A percentile compares a stretch with the other conserved stretches of the same genome.
phyloP scores from a whole-genome alignment of 2,113 vertebrate species.

The Elaphurus davidianus region DNA sequence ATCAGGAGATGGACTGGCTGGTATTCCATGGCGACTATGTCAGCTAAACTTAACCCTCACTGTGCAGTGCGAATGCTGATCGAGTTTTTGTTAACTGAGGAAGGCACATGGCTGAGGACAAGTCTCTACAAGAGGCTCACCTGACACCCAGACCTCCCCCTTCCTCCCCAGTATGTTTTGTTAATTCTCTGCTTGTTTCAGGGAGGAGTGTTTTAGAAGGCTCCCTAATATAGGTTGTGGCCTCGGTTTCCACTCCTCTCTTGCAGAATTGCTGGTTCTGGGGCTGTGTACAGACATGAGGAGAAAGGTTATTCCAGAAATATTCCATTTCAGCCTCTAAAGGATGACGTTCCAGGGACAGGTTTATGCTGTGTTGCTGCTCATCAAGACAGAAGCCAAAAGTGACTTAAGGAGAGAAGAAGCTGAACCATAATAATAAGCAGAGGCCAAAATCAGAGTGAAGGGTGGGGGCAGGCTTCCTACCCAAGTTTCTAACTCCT shows the following conservation, averaged over 20 bases:
- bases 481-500: not conserved
- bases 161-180: not conserved
- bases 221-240: not conserved
- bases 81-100: not conserved
- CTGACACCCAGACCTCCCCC: not conserved
- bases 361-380: not conserved
- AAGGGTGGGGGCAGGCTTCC: not conserved
- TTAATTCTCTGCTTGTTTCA: not conserved
- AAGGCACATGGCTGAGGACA: not conserved
- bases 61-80: not conserved
- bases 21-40: not conserved
- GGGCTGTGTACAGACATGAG: not conserved
- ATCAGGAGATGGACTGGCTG: not conserved
- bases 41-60: not conserved
- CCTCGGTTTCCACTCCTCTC: not conserved
- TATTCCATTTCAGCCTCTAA: constrained; percentile 1
- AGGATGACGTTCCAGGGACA: not conserved
- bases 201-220: not conserved
- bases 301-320: not conserved
- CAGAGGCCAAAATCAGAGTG: not conserved
- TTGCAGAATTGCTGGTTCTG: not conserved
- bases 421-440: not conserved
- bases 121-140: not conserved
- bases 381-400: constrained; percentile 43
- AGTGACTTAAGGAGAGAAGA: constrained; percentile 19